Base-by-base conservation (phyloP, 2,113 vertebrate species). In the Platycercus adscitus region DNA sequence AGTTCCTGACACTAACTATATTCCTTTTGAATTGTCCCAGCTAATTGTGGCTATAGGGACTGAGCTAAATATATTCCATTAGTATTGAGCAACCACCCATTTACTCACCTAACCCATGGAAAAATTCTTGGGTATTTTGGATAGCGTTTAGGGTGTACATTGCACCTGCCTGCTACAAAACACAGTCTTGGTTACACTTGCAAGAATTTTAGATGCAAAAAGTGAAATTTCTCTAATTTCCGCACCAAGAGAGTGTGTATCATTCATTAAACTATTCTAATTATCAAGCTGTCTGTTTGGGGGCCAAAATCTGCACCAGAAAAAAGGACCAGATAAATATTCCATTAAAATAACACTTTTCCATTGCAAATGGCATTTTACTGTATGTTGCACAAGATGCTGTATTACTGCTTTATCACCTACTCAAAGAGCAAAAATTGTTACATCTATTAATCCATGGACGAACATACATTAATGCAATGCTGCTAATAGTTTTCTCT, bases 331-430 rank as follows among this genome's bases (percentile, higher is more conserved):
- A 77, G 50, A 82, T 80, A 86, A 90, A 77, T 87, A 91, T 71
- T 93, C 91, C 31, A 93, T 91, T 90, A 77, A 93, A 96, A 89
- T 56, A 80, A 64, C 8, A 78, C 69, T 86, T 96, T 93, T 91
- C 37, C 25, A 56, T 28, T 56, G 31, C 17, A 86, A 81, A 89
- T 81, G 25, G 33, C 11, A 91, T 81, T 93, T 87, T 80, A 50
- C 17, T 86, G 29, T 25, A 52, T 82, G 49, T 84, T 77, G 17
- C 43, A 33, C 31, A 88, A 81, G 56, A 89, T 60, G 53, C 6
- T 26, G 39, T 88, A 80, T 64, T 70, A 68, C n/a, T 72, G 11
- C 46, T 95, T 93, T 90, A 64, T 73, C 0, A 0, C 23, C 37
- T 78, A 75, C 68, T 82, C 24, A 92, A 77, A 81, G 18, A 73